A percentile compares a stretch with the other conserved stretches of the same genome.
Conservation (phyloP, 1,140 invertebrate species). For the Dinothrombium tinctorium region DNA sequence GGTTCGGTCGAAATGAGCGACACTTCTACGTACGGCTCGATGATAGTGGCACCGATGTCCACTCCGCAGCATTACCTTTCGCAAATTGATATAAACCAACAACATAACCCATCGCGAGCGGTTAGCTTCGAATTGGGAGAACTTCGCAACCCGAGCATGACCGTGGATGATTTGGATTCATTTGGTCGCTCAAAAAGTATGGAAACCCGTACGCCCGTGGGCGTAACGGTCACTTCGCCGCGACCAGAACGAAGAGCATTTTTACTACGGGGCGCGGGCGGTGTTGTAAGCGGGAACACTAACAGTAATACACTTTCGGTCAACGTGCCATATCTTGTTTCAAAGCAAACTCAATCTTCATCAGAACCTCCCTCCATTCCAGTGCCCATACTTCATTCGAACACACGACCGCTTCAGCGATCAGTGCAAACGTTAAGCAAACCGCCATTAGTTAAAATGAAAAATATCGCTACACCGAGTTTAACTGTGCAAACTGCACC, state of each 20-base stretch:
- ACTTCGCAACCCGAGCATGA: slow-evolving; percentile 14
- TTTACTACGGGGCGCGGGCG: slow-evolving; percentile 13
- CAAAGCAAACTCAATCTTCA: not conserved
- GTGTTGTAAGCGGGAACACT: not conserved
- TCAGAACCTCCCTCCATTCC: not conserved
- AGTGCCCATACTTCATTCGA: not conserved
- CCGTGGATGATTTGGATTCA: slow-evolving; percentile 11
- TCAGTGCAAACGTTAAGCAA: not conserved
- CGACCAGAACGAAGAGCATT: slow-evolving; percentile 17
- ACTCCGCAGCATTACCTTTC: not conserved
- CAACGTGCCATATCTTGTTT: slow-evolving; percentile 2
- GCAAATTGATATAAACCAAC: not conserved
- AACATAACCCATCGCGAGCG: slow-evolving; percentile 11
- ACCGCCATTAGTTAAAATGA: slow-evolving; percentile 11
- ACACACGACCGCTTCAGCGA: not conserved
- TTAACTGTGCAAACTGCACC: slow-evolving; percentile 1
- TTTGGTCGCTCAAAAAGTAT: slow-evolving; percentile 14
- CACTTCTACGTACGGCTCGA: slow-evolving; percentile 3
- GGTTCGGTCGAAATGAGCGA: slow-evolving; percentile 20
- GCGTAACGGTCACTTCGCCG: slow-evolving; percentile 15
- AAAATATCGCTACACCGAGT: slow-evolving; percentile 7
- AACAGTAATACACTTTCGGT: slow-evolving; percentile 7
- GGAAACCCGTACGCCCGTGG: slow-evolving; percentile 12
- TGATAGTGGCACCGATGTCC: slow-evolving; percentile 2
- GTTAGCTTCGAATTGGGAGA: slow-evolving; percentile 15